A percentile compares a stretch with the other conserved stretches of the same genome.
Conservation (phyloP, 2,797 vertebrate genomes). For the Mustela erminea region DNA sequence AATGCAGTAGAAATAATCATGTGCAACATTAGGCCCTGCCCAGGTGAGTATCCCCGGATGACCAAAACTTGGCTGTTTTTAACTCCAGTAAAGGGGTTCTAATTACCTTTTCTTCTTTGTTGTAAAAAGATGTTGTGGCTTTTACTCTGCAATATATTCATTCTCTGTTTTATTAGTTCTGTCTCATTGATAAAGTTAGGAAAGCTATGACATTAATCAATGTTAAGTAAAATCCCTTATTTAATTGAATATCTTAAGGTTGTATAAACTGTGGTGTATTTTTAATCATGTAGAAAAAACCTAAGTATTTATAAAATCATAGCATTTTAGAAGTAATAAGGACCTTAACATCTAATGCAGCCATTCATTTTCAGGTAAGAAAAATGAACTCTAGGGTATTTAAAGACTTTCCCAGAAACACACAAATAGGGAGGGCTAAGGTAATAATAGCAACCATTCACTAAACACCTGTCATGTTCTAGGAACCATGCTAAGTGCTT, state of each 20-base stretch:
- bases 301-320: background rate
- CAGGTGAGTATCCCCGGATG: conserved; percentile 88
- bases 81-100: background rate
- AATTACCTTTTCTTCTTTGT: background rate
- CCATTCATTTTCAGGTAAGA: background rate
- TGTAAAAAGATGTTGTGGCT: background rate
- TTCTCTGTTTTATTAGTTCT: background rate
- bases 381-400: background rate
- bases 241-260: background rate
- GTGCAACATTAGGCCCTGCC: conserved; percentile 94
- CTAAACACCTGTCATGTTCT: background rate
- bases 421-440: background rate
- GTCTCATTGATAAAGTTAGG: background rate
- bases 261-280: background rate
- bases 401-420: background rate
- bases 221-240: background rate
- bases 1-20: conserved; percentile 91
- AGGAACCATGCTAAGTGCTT: no score
- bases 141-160: background rate
- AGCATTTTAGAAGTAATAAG: background rate
- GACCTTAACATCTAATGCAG: background rate
- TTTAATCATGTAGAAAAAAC: conserved; percentile 25
- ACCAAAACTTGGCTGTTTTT: background rate
- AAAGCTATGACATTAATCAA: background rate
- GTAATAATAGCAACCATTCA: background rate